Conservation (phyloP, 2,113 vertebrate species). For the Cottus gobio region DNA sequence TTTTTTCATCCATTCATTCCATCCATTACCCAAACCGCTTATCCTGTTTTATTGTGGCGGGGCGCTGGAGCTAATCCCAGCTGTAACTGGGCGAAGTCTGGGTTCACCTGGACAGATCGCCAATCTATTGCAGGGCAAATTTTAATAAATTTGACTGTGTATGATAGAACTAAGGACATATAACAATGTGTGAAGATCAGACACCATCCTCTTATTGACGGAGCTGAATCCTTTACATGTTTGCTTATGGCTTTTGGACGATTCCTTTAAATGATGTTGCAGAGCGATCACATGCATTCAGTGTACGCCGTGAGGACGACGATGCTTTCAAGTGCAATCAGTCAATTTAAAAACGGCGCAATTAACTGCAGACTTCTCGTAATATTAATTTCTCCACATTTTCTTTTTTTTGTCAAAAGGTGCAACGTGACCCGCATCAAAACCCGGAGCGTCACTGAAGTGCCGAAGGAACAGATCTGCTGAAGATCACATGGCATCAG, state of each 20-base stretch:
- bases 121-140: too few species aligned
- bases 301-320: slow-evolving; percentile 29
- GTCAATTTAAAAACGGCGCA: slow-evolving; percentile 28
- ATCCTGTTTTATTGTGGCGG: too few species aligned
- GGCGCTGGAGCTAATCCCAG: too few species aligned
- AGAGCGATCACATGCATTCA: slow-evolving; percentile 23
- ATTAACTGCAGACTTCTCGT: slow-evolving; percentile 35
- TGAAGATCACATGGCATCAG: slow-evolving; percentile 34
- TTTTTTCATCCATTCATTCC: too few species aligned
- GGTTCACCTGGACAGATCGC: too few species aligned
- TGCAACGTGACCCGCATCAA: slow-evolving; percentile 56
- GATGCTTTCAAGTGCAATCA: slow-evolving; percentile 50
- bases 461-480: slow-evolving; percentile 39
- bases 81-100: too few species aligned
- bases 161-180: background rate
- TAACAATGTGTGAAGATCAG: background rate
- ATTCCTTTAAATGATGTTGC: slow-evolving; percentile 38
- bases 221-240: slow-evolving; percentile 2
- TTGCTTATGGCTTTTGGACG: slow-evolving; percentile 15
- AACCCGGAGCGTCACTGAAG: slow-evolving; percentile 40
- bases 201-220: background rate
- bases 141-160: too few species aligned
- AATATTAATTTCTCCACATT: slow-evolving; percentile 14
- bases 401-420: slow-evolving; percentile 31
- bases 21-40: too few species aligned